phyloP scores from a whole-genome alignment of 1,140 invertebrate species.

The Aphaenogaster ashmeadi region DNA sequence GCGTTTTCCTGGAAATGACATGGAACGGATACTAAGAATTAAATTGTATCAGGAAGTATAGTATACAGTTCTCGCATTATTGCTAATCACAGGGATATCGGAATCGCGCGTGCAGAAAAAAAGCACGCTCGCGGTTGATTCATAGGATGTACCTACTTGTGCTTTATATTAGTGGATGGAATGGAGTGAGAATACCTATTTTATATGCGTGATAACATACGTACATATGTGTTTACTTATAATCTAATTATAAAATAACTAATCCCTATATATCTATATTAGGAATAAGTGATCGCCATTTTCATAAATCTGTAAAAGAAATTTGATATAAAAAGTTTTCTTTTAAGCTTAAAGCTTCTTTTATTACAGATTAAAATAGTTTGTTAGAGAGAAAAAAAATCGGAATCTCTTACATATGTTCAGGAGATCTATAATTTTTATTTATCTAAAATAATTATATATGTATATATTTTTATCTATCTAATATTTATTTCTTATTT shows the following conservation, averaged over 20 bases:
- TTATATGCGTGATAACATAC: background rate
- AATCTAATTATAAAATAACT: background rate
- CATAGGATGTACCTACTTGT: background rate
- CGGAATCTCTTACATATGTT: too few species aligned
- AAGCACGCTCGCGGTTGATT: background rate
- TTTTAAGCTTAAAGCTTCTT: too few species aligned
- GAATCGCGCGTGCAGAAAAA: background rate
- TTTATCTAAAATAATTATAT: background rate
- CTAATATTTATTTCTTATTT: background rate
- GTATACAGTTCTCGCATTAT: background rate
- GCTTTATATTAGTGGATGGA: background rate
- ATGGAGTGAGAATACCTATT: background rate
- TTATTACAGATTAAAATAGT: background rate
- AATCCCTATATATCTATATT: background rate
- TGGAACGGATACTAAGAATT: background rate
- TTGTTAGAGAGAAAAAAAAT: background rate
- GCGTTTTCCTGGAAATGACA: background rate
- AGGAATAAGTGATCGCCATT: background rate
- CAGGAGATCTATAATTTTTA: background rate
- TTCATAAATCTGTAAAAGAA: background rate
- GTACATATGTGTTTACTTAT: background rate
- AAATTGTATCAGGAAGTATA: constrained; percentile 1
- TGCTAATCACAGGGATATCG: constrained; percentile 31
- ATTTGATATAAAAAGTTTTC: background rate
- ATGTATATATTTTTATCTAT: background rate